A percentile compares a stretch with the other conserved stretches of the same genome.
Conservation (phyloP, 2,113 vertebrate species). For the Chaetura pelagica region DNA sequence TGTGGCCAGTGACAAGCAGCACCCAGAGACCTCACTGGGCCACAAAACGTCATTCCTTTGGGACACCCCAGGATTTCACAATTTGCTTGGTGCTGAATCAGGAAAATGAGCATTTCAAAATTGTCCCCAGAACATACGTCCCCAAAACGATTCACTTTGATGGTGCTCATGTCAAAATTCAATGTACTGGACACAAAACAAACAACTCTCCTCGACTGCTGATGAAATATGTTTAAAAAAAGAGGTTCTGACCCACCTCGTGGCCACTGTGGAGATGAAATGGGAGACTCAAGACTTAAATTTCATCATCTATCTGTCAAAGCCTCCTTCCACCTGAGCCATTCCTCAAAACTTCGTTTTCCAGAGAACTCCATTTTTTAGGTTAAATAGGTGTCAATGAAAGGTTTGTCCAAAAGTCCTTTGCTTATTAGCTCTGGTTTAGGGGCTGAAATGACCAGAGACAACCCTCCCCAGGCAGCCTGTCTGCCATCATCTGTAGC, state of each 20-base stretch:
- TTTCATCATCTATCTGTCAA: not conserved
- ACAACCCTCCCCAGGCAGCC: too few relatives aligned
- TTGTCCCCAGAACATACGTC: not conserved
- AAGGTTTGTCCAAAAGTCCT: not conserved
- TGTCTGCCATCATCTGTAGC: not conserved
- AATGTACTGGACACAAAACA: not conserved
- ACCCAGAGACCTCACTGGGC: not conserved
- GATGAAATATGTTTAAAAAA: not conserved
- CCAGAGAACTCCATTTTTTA: not conserved
- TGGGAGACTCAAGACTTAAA: not conserved
- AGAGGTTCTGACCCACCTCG: not conserved
- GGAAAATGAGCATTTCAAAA: not conserved
- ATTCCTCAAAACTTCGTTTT: not conserved
- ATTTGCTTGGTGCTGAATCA: not conserved
- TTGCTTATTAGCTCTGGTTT: not conserved
- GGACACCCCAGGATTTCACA: conserved; percentile 23
- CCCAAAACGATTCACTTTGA: not conserved
- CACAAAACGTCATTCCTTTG: not conserved
- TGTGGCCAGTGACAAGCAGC: conserved; percentile 5
- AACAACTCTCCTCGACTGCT: not conserved
- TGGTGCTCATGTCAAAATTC: not conserved
- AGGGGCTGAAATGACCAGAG: not conserved
- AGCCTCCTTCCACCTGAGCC: not conserved
- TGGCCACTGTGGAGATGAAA: not conserved
- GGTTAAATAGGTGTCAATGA: not conserved